Evolutionary conservation across 2,113 vertebrate species (phyloP).

Genomic region (Thryonomys swinderianus): DNA sequence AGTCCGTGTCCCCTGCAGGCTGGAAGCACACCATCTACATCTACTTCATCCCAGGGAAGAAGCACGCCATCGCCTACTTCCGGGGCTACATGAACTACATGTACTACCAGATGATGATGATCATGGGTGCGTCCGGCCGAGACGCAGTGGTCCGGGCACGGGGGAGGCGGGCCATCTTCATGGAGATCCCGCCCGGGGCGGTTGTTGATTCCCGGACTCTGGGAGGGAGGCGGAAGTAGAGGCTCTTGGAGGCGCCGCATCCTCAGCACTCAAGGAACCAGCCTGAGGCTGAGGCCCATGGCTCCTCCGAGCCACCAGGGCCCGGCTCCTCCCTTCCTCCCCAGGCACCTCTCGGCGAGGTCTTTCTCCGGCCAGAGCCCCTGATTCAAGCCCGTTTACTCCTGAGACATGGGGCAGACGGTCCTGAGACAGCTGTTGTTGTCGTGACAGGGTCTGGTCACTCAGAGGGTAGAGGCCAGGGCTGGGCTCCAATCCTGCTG

Average conservation of each 20-base stretch:
- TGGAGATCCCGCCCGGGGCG: no score
- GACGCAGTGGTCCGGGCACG: no score
- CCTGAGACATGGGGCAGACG: no score
- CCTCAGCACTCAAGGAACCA: neutral
- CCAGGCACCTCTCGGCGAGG: neutral
- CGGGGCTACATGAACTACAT: neutral
- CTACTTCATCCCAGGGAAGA: neutral
- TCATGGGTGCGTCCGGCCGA: neutral
- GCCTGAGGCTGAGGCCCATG: neutral
- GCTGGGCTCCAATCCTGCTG: neutral
- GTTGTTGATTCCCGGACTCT: neutral
- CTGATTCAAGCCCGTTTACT: no score
- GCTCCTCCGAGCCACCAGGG: neutral
- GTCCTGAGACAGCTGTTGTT: neutral
- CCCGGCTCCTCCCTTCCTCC: neutral
- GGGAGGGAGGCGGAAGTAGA: neutral
- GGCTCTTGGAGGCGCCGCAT: neutral
- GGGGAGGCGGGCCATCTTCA: fast-evolving
- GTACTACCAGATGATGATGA: neutral
- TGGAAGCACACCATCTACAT: neutral
- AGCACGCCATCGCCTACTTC: neutral
- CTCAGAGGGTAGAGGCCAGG: neutral
- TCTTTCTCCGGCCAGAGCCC: neutral
- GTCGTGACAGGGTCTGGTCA: neutral
- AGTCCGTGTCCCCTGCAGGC: neutral